Conservation (phyloP, 2,888 invertebrate species). For the Cistogaster globosa region DNA sequence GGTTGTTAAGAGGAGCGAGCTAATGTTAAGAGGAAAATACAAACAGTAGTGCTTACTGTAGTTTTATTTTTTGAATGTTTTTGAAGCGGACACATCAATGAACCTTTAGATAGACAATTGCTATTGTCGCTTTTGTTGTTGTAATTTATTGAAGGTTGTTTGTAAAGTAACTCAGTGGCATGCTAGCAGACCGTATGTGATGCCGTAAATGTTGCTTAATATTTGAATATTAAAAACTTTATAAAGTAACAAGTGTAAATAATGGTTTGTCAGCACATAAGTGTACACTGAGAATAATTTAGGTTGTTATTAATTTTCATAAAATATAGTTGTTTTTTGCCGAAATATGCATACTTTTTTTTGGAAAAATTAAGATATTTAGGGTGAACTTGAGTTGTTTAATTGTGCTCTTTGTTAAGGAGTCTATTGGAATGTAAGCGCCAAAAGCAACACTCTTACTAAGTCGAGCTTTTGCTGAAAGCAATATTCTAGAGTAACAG, state of each 20-base stretch:
- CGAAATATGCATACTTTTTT: no score
- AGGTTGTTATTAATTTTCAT: not conserved
- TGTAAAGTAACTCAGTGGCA: slow-evolving; percentile 59
- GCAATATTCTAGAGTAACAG: no score
- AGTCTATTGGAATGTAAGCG: no score
- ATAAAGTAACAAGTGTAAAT: slow-evolving; percentile 36
- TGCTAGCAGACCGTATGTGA: not conserved
- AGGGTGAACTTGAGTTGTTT: no score
- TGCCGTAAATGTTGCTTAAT: slow-evolving; percentile 43
- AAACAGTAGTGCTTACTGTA: slow-evolving; percentile 1
- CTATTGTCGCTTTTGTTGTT: slow-evolving; percentile 11
- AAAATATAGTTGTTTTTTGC: no score
- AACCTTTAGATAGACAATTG: slow-evolving; percentile 52
- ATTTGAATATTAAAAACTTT: slow-evolving; percentile 44
- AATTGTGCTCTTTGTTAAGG: no score
- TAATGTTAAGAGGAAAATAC: slow-evolving; percentile 32
- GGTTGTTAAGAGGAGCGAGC: slow-evolving; percentile 29
- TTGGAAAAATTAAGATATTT: no score
- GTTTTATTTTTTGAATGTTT: not conserved
- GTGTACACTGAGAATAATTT: slow-evolving; percentile 37
- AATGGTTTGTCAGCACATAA: no score
- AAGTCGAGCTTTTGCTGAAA: no score
- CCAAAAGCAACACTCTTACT: no score
- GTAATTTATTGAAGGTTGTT: slow-evolving; percentile 30
- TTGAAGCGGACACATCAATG: slow-evolving; percentile 59